Conservation (phyloP, 2,113 vertebrate genomes). For the Cacatua alba region DNA sequence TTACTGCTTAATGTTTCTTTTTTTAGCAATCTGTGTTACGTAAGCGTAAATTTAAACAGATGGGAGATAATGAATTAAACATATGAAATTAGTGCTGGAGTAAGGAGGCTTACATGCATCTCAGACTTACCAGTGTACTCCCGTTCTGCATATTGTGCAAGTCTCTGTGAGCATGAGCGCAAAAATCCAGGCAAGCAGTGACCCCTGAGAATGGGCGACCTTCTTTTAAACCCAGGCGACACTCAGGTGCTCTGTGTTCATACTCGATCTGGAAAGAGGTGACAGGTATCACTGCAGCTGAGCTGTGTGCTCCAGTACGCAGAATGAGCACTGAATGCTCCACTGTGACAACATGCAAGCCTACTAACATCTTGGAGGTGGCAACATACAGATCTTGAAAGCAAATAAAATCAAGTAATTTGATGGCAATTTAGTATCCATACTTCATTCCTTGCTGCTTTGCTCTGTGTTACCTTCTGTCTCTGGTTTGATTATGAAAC, state of each 20-base stretch:
- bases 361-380: neutral
- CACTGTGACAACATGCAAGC: neutral
- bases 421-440: neutral
- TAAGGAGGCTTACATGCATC: neutral
- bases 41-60: neutral
- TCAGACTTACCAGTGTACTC: conserved; percentile 89
- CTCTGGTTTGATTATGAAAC: neutral
- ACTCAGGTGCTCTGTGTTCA: conserved; percentile 91
- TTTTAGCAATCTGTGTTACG: neutral
- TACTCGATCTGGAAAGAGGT: conserved; percentile 85
- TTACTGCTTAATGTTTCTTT: neutral
- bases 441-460: neutral
- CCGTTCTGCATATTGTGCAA: conserved; percentile 97
- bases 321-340: neutral
- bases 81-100: neutral
- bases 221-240: conserved; percentile 89
- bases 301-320: neutral
- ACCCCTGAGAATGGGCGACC: conserved; percentile 97
- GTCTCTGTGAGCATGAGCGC: conserved; percentile 95
- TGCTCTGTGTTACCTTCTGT: neutral
- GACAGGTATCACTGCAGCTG: neutral
- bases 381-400: neutral
- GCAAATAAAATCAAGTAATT: neutral
- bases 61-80: neutral
- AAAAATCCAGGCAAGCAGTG: conserved; percentile 96